Evolutionary conservation across 1,140 invertebrate species (phyloP).

Genomic region (Lerema accius): DNA sequence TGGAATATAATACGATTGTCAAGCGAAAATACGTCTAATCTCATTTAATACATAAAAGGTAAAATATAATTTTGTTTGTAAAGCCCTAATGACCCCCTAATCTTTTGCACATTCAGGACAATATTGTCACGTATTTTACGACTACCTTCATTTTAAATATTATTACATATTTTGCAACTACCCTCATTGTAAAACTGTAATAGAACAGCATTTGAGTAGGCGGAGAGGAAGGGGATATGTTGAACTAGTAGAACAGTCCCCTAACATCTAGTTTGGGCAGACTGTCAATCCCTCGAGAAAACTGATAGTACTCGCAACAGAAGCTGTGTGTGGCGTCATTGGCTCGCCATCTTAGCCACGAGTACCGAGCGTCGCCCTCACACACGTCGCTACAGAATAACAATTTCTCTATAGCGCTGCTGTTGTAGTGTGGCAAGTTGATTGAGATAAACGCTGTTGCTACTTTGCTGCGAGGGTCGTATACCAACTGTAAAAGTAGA

Average conservation of each 20-base stretch:
- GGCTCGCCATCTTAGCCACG: constrained; percentile 61
- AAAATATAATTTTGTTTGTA: too few relatives aligned
- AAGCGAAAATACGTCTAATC: too few relatives aligned
- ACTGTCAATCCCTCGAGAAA: constrained; percentile 41
- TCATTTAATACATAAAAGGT: too few relatives aligned
- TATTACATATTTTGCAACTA: too few relatives aligned
- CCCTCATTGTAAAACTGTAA: too few relatives aligned
- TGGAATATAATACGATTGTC: too few relatives aligned
- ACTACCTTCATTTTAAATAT: too few relatives aligned
- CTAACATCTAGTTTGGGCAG: constrained; percentile 50
- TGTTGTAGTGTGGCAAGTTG: constrained; percentile 64
- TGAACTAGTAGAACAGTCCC: constrained; percentile 49
- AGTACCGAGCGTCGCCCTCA: constrained; percentile 37
- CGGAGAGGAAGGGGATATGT: too few relatives aligned
- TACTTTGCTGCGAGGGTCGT: constrained; percentile 44
- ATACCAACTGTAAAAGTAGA: constrained; percentile 66
- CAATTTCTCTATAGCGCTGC: constrained; percentile 39
- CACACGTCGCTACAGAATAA: constrained; percentile 61
- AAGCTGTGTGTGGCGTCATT: constrained; percentile 67
- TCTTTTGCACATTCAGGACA: too few relatives aligned
- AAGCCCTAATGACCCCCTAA: too few relatives aligned
- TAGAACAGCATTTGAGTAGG: too few relatives aligned
- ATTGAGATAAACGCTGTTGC: constrained; percentile 61
- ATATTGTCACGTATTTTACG: too few relatives aligned
- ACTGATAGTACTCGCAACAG: constrained; percentile 61